phyloP scores from a whole-genome alignment of 2,888 invertebrate genomes.

The Archips xylosteana region DNA sequence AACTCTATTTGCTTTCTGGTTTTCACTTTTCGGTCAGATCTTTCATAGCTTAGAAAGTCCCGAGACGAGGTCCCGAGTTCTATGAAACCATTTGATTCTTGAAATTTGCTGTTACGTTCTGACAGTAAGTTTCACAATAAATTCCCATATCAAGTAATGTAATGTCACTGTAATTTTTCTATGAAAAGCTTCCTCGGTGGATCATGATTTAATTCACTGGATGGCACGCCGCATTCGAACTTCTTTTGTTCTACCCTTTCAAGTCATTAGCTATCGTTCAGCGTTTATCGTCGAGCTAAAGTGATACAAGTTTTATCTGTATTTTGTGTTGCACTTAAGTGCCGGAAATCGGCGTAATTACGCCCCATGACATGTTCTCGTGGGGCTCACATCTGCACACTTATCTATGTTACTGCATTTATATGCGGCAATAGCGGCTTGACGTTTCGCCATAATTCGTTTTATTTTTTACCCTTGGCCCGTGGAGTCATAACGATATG shows the following conservation, averaged over 20 bases:
- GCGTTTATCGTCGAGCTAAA: constrained; percentile 49
- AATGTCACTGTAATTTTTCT: too few relatives aligned
- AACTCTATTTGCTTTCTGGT: neutral
- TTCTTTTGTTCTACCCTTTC: constrained; percentile 27
- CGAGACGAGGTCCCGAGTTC: neutral
- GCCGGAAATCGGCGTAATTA: constrained; percentile 72
- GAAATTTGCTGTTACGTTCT: too few relatives aligned
- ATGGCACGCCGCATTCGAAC: neutral
- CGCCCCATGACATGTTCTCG: constrained; percentile 58
- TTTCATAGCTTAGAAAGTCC: neutral
- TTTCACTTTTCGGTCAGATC: too few relatives aligned
- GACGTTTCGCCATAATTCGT: constrained; percentile 2
- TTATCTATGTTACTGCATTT: constrained; percentile 33
- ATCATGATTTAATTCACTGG: too few relatives aligned
- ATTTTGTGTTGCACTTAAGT: constrained; percentile 64
- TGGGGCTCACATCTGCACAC: constrained; percentile 48
- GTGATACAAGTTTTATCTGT: constrained; percentile 51
- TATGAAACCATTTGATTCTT: too few relatives aligned
- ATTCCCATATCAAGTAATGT: too few relatives aligned
- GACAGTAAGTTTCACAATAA: too few relatives aligned
- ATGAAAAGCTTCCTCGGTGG: too few relatives aligned
- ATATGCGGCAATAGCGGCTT: constrained; percentile 4
- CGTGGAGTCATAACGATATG: too few relatives aligned
- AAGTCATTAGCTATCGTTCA: constrained; percentile 54
- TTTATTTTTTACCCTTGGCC: neutral